Conservation (phyloP, 2,797 vertebrate genomes). For the Galagoides demidoff region DNA sequence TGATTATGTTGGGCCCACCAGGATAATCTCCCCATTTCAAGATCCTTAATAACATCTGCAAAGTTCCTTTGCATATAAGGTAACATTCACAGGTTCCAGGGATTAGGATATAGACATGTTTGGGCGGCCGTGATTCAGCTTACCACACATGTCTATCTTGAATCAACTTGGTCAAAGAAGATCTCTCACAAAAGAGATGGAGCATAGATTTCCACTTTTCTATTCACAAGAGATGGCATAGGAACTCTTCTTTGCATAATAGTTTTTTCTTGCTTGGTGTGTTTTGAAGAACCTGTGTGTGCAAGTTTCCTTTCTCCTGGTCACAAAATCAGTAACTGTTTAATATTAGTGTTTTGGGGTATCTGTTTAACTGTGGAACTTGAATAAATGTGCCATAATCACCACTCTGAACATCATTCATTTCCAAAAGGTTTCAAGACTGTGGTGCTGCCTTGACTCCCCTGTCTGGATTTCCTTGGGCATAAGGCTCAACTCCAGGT, state of each 20-base stretch:
- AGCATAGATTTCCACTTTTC: background rate
- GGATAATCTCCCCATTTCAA: background rate
- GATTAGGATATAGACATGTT: background rate
- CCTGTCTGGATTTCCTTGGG: background rate
- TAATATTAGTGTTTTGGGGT: constrained; percentile 9
- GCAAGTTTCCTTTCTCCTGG: background rate
- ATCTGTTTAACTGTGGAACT: constrained; percentile 18
- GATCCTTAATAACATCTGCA: background rate
- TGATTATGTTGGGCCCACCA: background rate
- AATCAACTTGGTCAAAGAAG: background rate
- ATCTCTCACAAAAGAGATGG: background rate
- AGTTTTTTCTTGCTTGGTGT: background rate
- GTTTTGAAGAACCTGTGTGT: background rate
- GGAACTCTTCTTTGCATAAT: background rate
- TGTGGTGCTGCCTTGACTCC: background rate
- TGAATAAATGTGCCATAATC: constrained; percentile 37
- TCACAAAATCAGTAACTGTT: background rate
- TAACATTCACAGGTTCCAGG: background rate
- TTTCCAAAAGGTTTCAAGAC: background rate
- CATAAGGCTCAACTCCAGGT: background rate
- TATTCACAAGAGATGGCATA: background rate
- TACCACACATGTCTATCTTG: background rate
- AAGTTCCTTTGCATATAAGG: background rate
- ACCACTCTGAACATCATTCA: background rate
- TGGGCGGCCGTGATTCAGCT: background rate